These are phyloP conservation scores for Chrysolina haemoptera DNA, from an alignment of 2,888 invertebrate genomes.

Conservation along the genomic window DNA sequence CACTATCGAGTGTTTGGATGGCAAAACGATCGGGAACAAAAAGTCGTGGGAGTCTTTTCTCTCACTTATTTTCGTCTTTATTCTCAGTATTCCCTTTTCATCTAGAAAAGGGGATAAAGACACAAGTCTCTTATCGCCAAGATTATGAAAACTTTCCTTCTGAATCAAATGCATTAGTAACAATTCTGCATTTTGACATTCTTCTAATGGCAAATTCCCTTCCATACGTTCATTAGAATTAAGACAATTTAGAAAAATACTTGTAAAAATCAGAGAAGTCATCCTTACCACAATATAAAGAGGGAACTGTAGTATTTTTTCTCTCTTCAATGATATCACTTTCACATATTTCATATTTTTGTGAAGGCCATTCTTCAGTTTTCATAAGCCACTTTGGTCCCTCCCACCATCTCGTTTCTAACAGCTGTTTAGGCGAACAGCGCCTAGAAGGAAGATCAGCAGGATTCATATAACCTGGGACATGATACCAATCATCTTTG, in stretches of 20 bases:
- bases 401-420: neutral
- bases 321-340: neutral
- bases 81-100: too few relatives aligned
- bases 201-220: neutral
- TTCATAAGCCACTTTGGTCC: neutral
- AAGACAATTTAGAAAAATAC: too few relatives aligned
- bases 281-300: too few relatives aligned
- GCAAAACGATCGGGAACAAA: neutral
- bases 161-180: too few relatives aligned
- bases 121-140: neutral
- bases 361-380: neutral
- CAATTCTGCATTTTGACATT: neutral
- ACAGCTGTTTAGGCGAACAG: too few relatives aligned
- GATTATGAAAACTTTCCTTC: neutral
- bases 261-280: too few relatives aligned
- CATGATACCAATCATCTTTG: too few relatives aligned
- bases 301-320: too few relatives aligned
- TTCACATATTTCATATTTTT: neutral
- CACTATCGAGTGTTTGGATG: too few relatives aligned
- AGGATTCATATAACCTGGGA: too few relatives aligned
- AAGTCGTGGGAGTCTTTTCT: neutral
- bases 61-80: neutral
- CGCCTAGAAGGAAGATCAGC: too few relatives aligned
- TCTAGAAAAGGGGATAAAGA: neutral
- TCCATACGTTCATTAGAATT: neutral